Percentiles rank a stretch among this genome's conserved stretches.
These are phyloP conservation scores for Hyles vespertilio DNA, from an alignment of 1,140 invertebrate genomes.

Conservation along the genomic window DNA sequence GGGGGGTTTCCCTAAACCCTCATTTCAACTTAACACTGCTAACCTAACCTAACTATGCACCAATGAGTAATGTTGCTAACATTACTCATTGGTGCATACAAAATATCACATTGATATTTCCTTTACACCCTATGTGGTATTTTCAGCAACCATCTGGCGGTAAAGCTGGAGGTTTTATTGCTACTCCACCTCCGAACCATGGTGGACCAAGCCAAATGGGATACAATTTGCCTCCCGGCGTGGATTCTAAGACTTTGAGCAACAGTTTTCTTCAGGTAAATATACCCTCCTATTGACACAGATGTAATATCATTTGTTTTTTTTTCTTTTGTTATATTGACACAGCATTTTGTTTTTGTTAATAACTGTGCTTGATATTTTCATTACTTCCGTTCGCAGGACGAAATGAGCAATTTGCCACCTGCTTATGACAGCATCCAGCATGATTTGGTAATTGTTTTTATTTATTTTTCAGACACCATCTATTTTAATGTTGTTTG, in stretches of 20 bases:
- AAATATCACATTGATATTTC: neutral
- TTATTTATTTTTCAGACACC: slow-evolving; percentile 27
- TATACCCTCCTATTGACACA: neutral
- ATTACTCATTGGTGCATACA: neutral
- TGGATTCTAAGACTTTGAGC: slow-evolving; percentile 77
- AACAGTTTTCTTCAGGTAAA: slow-evolving; percentile 77
- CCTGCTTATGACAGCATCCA: slow-evolving; percentile 76
- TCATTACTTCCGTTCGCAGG: slow-evolving; percentile 43
- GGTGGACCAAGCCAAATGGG: slow-evolving; percentile 75
- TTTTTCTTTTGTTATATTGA: neutral
- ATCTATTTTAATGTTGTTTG: slow-evolving; percentile 11
- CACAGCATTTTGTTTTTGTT: slow-evolving; percentile 2
- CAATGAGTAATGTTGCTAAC: too few species aligned
- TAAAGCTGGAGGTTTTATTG: slow-evolving; percentile 74
- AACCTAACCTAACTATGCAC: too few species aligned
- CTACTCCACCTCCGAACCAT: slow-evolving; percentile 46
- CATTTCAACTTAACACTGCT: neutral
- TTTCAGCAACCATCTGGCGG: slow-evolving; percentile 65
- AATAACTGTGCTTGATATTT: slow-evolving; percentile 8
- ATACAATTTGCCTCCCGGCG: slow-evolving; percentile 83
- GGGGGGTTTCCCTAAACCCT: neutral
- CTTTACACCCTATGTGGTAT: slow-evolving; percentile 6
- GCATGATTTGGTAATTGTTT: slow-evolving; percentile 64
- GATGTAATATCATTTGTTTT: slow-evolving; percentile 2
- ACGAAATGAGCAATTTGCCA: slow-evolving; percentile 73